phyloP scores from a whole-genome alignment of 1,140 invertebrate genomes.

The Diorhabda elongata region DNA sequence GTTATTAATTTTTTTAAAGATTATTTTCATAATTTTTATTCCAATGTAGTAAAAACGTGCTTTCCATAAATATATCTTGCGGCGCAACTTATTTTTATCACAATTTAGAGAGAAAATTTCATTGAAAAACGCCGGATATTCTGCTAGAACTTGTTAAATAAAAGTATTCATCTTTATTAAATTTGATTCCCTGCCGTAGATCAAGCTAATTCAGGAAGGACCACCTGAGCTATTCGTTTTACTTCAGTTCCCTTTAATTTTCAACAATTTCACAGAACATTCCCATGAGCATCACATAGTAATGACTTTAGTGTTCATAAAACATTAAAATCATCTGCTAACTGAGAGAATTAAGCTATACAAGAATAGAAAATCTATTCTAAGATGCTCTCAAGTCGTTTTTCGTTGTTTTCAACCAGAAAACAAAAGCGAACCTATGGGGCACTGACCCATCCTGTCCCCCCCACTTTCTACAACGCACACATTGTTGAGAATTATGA shows the following conservation, averaged over 20 bases:
- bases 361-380: conserved; percentile 18
- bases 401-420: conserved; percentile 11
- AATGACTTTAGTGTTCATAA: conserved; percentile 3
- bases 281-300: background rate
- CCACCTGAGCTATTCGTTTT: background rate
- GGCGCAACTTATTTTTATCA: no score
- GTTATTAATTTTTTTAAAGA: no score
- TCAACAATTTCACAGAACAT: background rate
- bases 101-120: no score
- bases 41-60: no score
- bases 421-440: conserved; percentile 17
- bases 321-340: conserved; percentile 2
- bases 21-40: no score
- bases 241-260: background rate
- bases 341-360: conserved; percentile 1
- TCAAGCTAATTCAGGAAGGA: no score
- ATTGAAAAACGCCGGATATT: no score
- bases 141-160: no score
- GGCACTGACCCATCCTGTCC: conserved; percentile 16
- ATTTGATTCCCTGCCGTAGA: no score
- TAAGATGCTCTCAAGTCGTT: conserved; percentile 7
- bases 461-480: conserved; percentile 4
- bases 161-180: no score
- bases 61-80: no score
- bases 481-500: background rate